Percentiles rank a stretch among this genome's conserved stretches.
Evolutionary conservation across 2,113 vertebrate species (phyloP).

Genomic region (Trinectes maculatus): DNA sequence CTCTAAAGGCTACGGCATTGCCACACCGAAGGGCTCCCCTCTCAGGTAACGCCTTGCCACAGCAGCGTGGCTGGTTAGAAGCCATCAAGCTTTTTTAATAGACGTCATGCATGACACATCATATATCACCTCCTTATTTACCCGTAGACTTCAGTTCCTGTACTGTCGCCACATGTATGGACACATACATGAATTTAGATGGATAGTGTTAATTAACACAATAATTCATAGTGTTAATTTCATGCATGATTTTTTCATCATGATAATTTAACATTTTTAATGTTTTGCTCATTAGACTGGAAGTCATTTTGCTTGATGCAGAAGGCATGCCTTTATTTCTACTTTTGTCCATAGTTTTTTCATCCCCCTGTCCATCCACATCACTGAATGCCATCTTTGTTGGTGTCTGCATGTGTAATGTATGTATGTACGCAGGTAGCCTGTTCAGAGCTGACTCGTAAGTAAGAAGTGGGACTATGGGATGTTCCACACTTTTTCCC

Average conservation of each 20-base stretch:
- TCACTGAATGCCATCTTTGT: neutral
- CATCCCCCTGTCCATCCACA: neutral
- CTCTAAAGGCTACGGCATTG: slow-evolving; percentile 99
- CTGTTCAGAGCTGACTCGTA: slow-evolving; percentile 36
- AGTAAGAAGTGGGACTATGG: slow-evolving; percentile 49
- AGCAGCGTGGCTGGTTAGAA: slow-evolving; percentile 42
- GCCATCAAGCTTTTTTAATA: slow-evolving; percentile 33
- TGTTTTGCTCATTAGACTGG: neutral
- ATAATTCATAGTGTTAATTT: too few relatives aligned
- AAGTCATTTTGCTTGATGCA: neutral
- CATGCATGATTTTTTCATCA: slow-evolving; percentile 5
- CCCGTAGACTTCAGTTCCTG: neutral
- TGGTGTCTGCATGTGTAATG: slow-evolving; percentile 36
- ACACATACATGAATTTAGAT: neutral
- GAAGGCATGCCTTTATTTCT: neutral
- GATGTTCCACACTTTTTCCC: slow-evolving; percentile 8
- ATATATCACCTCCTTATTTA: slow-evolving; percentile 13
- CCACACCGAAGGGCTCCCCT: slow-evolving; percentile 95
- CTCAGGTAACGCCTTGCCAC: slow-evolving; percentile 89
- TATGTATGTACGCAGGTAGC: slow-evolving; percentile 3
- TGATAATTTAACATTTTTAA: neutral
- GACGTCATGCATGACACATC: slow-evolving; percentile 31
- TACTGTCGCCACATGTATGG: neutral
- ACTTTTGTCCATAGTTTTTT: slow-evolving; percentile 20
- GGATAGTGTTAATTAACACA: too few relatives aligned